phyloP scores from a whole-genome alignment of 2,113 vertebrate genomes.

The Engraulis encrasicolus region DNA sequence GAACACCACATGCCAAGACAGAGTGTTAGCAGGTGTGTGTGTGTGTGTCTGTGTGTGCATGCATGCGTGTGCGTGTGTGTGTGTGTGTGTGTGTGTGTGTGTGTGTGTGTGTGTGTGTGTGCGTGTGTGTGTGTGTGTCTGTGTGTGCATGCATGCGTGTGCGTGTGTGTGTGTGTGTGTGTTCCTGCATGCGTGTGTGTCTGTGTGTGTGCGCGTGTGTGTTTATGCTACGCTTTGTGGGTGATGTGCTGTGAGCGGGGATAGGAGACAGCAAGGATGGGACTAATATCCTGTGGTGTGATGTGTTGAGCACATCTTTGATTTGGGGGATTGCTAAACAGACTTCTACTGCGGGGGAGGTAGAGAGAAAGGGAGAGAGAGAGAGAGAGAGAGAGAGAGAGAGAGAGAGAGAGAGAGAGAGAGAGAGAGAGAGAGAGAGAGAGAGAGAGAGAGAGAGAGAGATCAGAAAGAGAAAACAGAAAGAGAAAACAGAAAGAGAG shows the following conservation, averaged over 20 bases:
- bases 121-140: conserved; percentile 4
- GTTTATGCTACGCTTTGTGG: conserved; percentile 73
- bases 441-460: too few species aligned
- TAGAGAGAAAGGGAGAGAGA: too few species aligned
- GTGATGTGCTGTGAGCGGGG: conserved; percentile 30
- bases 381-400: too few species aligned
- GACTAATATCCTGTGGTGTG: not conserved
- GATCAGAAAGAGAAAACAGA: too few species aligned
- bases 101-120: not conserved
- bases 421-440: too few species aligned
- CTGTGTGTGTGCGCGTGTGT: not conserved
- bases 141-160: conserved; percentile 24
- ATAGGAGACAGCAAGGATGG: not conserved
- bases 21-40: conserved; percentile 3
- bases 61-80: conserved; percentile 18
- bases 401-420: too few species aligned
- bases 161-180: conserved; percentile 15
- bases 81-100: conserved; percentile 21
- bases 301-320: not conserved
- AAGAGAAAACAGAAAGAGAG: too few species aligned
- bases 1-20: not conserved
- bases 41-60: conserved; percentile 9
- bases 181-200: conserved; percentile 20
- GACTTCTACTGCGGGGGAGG: too few species aligned
- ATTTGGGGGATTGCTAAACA: not conserved